Evolutionary conservation across 2,113 vertebrate species (phyloP).

Genomic region (Progne subis): DNA sequence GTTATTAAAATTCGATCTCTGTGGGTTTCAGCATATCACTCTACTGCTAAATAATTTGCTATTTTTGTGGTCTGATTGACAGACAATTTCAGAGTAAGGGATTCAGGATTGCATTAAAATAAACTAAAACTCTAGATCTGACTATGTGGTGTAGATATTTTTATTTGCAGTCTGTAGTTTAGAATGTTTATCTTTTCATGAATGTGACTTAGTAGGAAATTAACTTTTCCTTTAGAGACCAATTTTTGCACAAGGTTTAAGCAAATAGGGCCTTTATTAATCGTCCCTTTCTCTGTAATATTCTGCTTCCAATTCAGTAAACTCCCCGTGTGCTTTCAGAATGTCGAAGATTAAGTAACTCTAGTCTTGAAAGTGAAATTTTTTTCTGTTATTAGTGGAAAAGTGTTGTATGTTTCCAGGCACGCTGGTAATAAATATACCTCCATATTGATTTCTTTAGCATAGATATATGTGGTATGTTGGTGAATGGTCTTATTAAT

Average conservation of each 20-base stretch:
- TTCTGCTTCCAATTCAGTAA: not conserved
- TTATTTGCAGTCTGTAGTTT: not conserved
- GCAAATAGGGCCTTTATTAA: constrained; percentile 22
- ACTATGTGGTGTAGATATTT: not conserved
- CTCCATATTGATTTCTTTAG: constrained; percentile 37
- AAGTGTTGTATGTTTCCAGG: not conserved
- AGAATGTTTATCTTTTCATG: not conserved
- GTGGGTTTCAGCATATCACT: not conserved
- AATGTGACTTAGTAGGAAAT: constrained; percentile 23
- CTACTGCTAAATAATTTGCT: not conserved
- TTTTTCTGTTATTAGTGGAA: constrained; percentile 12
- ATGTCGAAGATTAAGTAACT: constrained; percentile 36
- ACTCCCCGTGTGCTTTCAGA: constrained; percentile 14
- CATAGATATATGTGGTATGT: constrained; percentile 7
- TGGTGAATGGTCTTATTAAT: constrained; percentile 52
- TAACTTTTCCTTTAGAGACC: constrained; percentile 31
- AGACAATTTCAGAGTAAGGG: not conserved
- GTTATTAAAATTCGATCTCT: not conserved
- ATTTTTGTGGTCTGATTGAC: not conserved
- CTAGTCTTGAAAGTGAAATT: not conserved
- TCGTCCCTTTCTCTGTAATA: not conserved
- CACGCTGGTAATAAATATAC: constrained; percentile 4
- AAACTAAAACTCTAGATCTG: not conserved
- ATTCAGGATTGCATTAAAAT: not conserved
- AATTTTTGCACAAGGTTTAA: constrained; percentile 32